Evolutionary conservation across 2,888 invertebrate species (phyloP).

Genomic region (Aporophyla lueneburgensis): DNA sequence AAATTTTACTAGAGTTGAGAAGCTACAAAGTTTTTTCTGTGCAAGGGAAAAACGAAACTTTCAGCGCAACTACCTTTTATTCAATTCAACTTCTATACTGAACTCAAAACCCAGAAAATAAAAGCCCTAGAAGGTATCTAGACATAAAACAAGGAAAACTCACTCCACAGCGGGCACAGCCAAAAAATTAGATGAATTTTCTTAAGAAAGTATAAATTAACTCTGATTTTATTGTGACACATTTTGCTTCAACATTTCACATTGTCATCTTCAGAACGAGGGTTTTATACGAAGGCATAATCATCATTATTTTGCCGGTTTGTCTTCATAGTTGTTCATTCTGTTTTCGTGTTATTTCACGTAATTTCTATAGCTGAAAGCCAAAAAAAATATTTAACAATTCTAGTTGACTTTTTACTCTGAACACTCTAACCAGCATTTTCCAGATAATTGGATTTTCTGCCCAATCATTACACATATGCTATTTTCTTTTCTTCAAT

Average conservation of each 20-base stretch:
- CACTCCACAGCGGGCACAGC: neutral
- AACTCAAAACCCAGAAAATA: neutral
- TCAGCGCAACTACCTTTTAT: conserved; percentile 2
- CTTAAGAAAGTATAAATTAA: neutral
- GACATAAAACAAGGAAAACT: neutral
- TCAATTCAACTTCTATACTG: conserved; percentile 2
- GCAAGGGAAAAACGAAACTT: neutral
- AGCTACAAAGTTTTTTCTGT: neutral
- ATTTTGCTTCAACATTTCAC: conserved; percentile 23
- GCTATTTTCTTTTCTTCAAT: neutral
- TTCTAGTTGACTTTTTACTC: neutral
- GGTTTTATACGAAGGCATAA: conserved; percentile 2
- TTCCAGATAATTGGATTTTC: neutral
- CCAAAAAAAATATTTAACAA: neutral
- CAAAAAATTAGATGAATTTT: neutral
- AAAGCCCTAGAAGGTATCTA: neutral
- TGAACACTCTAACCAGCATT: neutral
- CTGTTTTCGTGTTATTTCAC: neutral
- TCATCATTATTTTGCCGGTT: conserved; percentile 27
- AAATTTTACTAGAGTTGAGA: too few species aligned
- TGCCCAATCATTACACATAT: neutral
- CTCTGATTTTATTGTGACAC: neutral
- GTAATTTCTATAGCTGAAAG: neutral
- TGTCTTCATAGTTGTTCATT: conserved; percentile 5
- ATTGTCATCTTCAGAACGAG: conserved; percentile 17